Conservation (phyloP, 1,140 invertebrate species). For the Yoshiicerus persimilis region DNA sequence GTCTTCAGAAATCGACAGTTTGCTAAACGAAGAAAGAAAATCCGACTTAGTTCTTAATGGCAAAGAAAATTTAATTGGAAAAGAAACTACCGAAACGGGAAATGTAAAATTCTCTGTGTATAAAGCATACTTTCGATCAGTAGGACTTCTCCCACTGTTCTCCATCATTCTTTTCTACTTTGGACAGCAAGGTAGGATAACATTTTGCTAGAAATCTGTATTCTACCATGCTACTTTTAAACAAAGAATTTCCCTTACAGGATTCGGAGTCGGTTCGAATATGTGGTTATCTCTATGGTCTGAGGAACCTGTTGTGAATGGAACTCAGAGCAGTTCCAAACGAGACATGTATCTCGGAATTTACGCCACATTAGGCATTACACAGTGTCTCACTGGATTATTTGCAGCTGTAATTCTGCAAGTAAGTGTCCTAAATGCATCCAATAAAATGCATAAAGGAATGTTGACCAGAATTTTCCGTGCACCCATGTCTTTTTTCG, state of each 20-base stretch:
- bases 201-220: not conserved
- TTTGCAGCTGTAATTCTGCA: slow-evolving; percentile 52
- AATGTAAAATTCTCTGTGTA: slow-evolving; percentile 40
- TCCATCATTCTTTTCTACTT: not conserved
- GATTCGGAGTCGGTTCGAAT: slow-evolving; percentile 29
- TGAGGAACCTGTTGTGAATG: not conserved
- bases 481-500: slow-evolving; percentile 77
- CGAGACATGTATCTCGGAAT: slow-evolving; percentile 51
- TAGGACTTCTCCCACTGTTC: not conserved
- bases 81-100: slow-evolving; percentile 38
- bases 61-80: slow-evolving; percentile 36
- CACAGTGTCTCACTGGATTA: slow-evolving; percentile 68
- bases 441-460: slow-evolving; percentile 63
- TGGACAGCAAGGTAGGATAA: not conserved
- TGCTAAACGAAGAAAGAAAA: not conserved
- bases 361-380: slow-evolving; percentile 71
- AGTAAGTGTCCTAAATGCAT: slow-evolving; percentile 64
- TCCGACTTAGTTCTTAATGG: not conserved
- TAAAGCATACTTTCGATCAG: slow-evolving; percentile 51
- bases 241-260: not conserved
- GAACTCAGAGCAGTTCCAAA: slow-evolving; percentile 48
- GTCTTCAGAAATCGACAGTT: not conserved
- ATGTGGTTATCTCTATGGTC: slow-evolving; percentile 47
- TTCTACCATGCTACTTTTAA: not conserved
- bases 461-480: slow-evolving; percentile 66